Evolutionary conservation across 2,113 vertebrate species (phyloP).

Genomic region (Polypterus bichir): DNA sequence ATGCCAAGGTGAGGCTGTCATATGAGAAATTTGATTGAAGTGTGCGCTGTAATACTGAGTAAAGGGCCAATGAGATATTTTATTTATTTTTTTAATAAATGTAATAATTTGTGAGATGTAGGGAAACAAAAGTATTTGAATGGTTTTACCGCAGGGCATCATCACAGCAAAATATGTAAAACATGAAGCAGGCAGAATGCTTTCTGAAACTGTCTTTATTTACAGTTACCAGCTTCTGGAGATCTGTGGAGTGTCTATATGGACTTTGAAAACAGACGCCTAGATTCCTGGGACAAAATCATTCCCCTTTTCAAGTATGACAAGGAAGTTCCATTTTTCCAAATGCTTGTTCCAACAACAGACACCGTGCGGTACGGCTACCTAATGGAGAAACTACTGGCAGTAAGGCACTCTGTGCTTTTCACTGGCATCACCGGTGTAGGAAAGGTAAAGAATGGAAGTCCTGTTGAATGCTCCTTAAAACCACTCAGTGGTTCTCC

Average conservation of each 20-base stretch:
- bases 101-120: background rate
- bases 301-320: conserved; percentile 62
- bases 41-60: too few species aligned
- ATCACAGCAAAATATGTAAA: too few species aligned
- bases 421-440: conserved; percentile 73
- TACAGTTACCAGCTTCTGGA: conserved; percentile 53
- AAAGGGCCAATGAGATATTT: background rate
- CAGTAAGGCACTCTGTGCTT: conserved; percentile 59
- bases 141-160: too few species aligned
- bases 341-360: conserved; percentile 72
- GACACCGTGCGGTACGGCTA: conserved; percentile 77
- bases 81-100: background rate
- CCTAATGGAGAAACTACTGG: conserved; percentile 72
- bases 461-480: too few species aligned
- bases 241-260: conserved; percentile 64
- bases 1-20: conserved; percentile 48
- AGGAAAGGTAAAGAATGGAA: conserved; percentile 57
- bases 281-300: conserved; percentile 65
- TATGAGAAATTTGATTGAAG: too few species aligned
- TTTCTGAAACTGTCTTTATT: background rate
- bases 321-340: conserved; percentile 61
- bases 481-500: too few species aligned
- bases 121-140: background rate
- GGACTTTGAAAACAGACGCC: conserved; percentile 51
- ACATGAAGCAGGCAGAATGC: too few species aligned